Evolutionary conservation across 2,888 invertebrate genomes (phyloP).

Genomic region (Apamea epomidion): DNA sequence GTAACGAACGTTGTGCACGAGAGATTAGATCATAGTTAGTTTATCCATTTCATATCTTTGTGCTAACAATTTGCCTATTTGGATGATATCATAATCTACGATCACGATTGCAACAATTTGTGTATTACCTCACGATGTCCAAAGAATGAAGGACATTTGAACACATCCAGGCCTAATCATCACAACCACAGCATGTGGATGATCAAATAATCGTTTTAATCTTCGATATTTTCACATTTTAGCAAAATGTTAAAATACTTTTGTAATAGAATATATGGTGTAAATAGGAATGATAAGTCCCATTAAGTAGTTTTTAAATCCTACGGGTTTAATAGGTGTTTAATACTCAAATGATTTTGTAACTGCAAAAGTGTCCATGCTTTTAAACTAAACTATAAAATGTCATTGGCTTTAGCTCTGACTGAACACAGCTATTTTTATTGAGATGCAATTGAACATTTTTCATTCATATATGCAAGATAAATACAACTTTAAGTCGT

Average conservation of each 20-base stretch:
- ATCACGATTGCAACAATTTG: slow-evolving; percentile 51
- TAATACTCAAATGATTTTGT: slow-evolving; percentile 74
- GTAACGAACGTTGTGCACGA: slow-evolving; percentile 72
- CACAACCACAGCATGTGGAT: slow-evolving; percentile 61
- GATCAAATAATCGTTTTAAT: slow-evolving; percentile 40
- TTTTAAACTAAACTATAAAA: slow-evolving; percentile 78
- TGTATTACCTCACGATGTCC: slow-evolving; percentile 47
- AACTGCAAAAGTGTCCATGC: slow-evolving; percentile 75
- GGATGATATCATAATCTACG: slow-evolving; percentile 56
- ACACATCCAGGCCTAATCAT: slow-evolving; percentile 50
- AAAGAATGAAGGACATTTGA: slow-evolving; percentile 45
- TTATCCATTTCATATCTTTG: slow-evolving; percentile 67
- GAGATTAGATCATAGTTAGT: slow-evolving; percentile 61
- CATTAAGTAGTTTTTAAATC: slow-evolving; percentile 38
- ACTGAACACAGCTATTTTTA: slow-evolving; percentile 48
- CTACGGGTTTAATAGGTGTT: slow-evolving; percentile 73
- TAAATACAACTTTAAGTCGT: slow-evolving; percentile 8
- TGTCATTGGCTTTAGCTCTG: slow-evolving; percentile 59
- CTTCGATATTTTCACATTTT: slow-evolving; percentile 1
- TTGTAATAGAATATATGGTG: slow-evolving; percentile 44
- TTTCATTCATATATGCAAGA: background rate
- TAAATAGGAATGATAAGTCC: slow-evolving; percentile 69
- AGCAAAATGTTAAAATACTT: slow-evolving; percentile 1
- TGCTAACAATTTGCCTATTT: slow-evolving; percentile 69
- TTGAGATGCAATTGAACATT: background rate